Evolutionary conservation across 2,113 vertebrate genomes (phyloP), one percentile per base, ranked within the genome.

Genomic region (Nannobrachium achirus): DNA sequence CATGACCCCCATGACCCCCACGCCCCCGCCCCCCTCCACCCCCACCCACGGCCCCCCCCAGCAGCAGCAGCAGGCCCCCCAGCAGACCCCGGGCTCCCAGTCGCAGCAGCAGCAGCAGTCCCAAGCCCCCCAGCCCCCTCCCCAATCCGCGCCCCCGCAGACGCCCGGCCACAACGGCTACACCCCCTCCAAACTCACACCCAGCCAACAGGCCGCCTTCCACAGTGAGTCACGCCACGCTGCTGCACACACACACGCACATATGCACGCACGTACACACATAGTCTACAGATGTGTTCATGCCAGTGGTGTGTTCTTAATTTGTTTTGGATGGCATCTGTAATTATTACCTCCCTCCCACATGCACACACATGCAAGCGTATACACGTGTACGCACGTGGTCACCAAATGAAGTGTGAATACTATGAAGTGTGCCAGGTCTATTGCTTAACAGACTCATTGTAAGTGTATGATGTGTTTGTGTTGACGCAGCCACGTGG

Each of bases 401-500:
- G n/a, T n/a, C n/a, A n/a, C n/a, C n/a, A n/a, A n/a, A n/a, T n/a
- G n/a, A n/a, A n/a, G n/a, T n/a, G n/a, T n/a, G n/a, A n/a, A n/a
- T n/a, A n/a, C n/a, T n/a, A n/a, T n/a, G n/a, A n/a, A n/a, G n/a
- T n/a, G n/a, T n/a, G n/a, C n/a, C n/a, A n/a, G n/a, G n/a, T n/a
- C n/a, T n/a, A n/a, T n/a, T n/a, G n/a, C n/a, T n/a, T n/a, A n/a
- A n/a, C n/a, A n/a, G 50, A 1, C 59, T 73, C 63, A 42, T 10
- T 44, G 4, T 44, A 25, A 19, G 6, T 8, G 3, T 58, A 9
- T 77, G 52, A 55, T 33, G 25, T 33, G 25, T 33, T 33, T 33
- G 25, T 33, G 25, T 33, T 5, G 56, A 66, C 51, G 19, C 75
- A 92, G 89, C 92, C 15, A 87, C 89, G 8, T 95, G 94, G 94